Evolutionary conservation across 2,113 vertebrate genomes (phyloP).

Genomic region (Misgurnus mizolepis): DNA sequence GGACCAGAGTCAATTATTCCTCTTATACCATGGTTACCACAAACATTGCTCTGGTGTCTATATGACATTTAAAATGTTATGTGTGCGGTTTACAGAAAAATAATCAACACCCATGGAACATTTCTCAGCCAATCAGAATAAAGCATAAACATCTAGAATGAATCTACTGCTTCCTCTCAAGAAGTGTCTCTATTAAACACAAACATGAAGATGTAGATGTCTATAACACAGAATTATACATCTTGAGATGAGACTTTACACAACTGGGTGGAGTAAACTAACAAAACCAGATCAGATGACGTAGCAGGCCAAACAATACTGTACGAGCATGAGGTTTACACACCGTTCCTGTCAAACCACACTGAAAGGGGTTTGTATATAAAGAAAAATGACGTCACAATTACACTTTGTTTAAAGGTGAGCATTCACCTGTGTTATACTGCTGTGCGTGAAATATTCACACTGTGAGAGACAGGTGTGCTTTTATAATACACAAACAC

Average conservation of each 20-base stretch:
- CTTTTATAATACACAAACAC: constrained; percentile 20
- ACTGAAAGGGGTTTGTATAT: neutral
- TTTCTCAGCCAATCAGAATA: too few species aligned
- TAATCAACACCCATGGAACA: too few species aligned
- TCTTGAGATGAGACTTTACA: constrained; percentile 1
- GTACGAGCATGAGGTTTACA: neutral
- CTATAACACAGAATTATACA: neutral
- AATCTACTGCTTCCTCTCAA: too few species aligned
- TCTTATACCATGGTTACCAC: too few species aligned
- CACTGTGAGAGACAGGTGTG: constrained; percentile 26
- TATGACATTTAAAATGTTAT: too few species aligned
- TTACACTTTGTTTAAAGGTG: constrained; percentile 2
- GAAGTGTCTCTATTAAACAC: too few species aligned
- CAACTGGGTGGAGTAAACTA: constrained; percentile 2
- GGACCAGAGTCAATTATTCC: too few species aligned
- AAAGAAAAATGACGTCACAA: neutral
- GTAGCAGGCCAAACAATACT: neutral
- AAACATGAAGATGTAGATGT: too few species aligned
- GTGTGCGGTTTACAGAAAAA: too few species aligned
- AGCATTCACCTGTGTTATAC: neutral
- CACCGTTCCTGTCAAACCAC: neutral
- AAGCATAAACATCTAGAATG: too few species aligned
- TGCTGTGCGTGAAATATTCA: neutral
- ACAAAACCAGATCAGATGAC: neutral
- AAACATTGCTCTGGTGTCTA: too few species aligned